Percentiles rank a stretch among this genome's conserved stretches.
Evolutionary conservation across 1,140 invertebrate species (phyloP).

Genomic region (Odontomachus brunneus): DNA sequence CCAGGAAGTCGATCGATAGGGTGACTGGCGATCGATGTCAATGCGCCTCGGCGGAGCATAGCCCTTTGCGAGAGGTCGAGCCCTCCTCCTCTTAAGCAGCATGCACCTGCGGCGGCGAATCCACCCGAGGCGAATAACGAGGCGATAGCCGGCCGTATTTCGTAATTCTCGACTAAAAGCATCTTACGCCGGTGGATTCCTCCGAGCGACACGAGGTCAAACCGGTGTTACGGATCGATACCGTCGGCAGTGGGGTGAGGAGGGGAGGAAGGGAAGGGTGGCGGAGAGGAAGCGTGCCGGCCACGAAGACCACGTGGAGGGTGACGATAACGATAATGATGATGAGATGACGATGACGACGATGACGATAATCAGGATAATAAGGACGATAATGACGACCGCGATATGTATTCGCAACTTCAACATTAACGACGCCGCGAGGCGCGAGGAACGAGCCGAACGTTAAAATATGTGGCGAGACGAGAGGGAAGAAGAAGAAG

Average conservation of each 20-base stretch:
- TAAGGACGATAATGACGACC: constrained; percentile 31
- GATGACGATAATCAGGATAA: constrained; percentile 48
- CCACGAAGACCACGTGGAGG: no score
- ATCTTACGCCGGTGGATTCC: constrained; percentile 25
- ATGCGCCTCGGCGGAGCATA: neutral
- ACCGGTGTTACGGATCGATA: constrained; percentile 55
- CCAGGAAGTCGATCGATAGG: neutral
- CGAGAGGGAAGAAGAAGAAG: neutral
- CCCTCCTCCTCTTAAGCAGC: constrained; percentile 1
- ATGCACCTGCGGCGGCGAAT: constrained; percentile 31
- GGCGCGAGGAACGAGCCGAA: neutral
- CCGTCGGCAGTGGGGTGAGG: neutral
- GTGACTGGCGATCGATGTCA: neutral
- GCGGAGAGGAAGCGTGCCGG: no score
- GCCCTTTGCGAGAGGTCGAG: neutral
- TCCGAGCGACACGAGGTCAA: constrained; percentile 53
- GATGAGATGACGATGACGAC: constrained; percentile 7
- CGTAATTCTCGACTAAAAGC: constrained; percentile 38
- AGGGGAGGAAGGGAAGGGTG: no score
- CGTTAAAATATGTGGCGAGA: constrained; percentile 8
- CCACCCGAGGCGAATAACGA: constrained; percentile 28
- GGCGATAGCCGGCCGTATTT: constrained; percentile 20
- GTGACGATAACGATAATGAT: neutral
- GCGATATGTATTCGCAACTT: constrained; percentile 31
- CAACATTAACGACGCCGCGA: constrained; percentile 12